Conservation (phyloP, 2,888 invertebrate species). For the Mesopsocus fuscifrons region DNA sequence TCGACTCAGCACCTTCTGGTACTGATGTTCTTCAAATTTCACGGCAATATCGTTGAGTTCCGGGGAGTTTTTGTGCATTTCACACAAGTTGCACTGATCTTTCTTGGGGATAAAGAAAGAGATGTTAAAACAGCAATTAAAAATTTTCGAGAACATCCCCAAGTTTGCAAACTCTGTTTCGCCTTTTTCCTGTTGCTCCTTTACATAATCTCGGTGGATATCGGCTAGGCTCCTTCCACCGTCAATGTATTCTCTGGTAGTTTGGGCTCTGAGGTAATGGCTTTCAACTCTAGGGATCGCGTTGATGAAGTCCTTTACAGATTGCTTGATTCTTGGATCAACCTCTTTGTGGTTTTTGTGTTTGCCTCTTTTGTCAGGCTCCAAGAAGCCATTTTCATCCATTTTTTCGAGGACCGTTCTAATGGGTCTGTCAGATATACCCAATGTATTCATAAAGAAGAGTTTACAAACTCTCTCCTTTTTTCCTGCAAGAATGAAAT, state of each 20-base stretch:
- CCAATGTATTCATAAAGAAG: not conserved
- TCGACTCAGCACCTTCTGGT: slow-evolving; percentile 5
- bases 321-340: not conserved
- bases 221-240: not conserved
- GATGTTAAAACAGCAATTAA: slow-evolving; percentile 11
- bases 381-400: not conserved
- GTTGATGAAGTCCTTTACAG: not conserved
- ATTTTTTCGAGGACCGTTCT: not conserved
- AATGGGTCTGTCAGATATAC: not conserved
- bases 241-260: slow-evolving; percentile 2
- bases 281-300: not conserved
- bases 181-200: slow-evolving; percentile 5
- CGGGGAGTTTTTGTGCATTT: slow-evolving; percentile 7
- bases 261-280: not conserved
- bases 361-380: not conserved
- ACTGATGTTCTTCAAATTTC: slow-evolving; percentile 5
- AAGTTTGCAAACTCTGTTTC: too few species aligned
- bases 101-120: slow-evolving; percentile 12
- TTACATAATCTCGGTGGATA: slow-evolving; percentile 10
- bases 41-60: not conserved
- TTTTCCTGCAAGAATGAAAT: not conserved
- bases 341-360: not conserved
- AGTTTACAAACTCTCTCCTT: not conserved
- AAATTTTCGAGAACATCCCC: slow-evolving; percentile 6
- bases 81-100: slow-evolving; percentile 12